A percentile compares a stretch with the other conserved stretches of the same genome.
phyloP scores from a whole-genome alignment of 1,140 invertebrate species.

The Diabrotica undecimpunctata region DNA sequence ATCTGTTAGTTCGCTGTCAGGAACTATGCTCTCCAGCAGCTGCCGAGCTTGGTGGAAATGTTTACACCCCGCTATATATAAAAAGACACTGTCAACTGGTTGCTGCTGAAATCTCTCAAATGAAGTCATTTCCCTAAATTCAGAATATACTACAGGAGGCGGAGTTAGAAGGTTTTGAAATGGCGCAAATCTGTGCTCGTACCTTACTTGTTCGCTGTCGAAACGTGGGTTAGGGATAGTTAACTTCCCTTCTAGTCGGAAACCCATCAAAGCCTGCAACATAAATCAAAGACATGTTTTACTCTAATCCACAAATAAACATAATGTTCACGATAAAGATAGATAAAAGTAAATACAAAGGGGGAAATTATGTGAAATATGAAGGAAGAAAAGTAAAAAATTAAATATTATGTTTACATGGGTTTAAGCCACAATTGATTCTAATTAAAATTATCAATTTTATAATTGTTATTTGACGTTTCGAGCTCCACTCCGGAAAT shows the following conservation, averaged over 20 bases:
- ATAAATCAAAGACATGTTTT: background rate
- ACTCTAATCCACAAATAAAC: too few relatives aligned
- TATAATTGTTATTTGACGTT: too few relatives aligned
- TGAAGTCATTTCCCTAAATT: conserved; percentile 54
- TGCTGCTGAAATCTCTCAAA: conserved; percentile 51
- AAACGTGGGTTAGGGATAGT: conserved; percentile 80
- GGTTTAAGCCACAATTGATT: too few relatives aligned
- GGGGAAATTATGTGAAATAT: too few relatives aligned
- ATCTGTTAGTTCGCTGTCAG: conserved; percentile 71
- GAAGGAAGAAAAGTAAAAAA: too few relatives aligned
- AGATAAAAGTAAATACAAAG: too few relatives aligned
- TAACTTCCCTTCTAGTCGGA: conserved; percentile 67
- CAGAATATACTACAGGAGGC: conserved; percentile 63
- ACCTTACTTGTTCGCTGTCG: conserved; percentile 90
- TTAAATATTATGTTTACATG: too few relatives aligned
- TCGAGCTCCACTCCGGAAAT: too few relatives aligned
- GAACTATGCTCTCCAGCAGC: conserved; percentile 76
- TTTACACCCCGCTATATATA: conserved; percentile 81
- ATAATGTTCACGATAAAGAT: background rate
- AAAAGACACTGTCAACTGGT: conserved; percentile 47
- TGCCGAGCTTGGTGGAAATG: conserved; percentile 88
- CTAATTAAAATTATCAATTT: too few relatives aligned
- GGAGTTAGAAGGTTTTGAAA: conserved; percentile 84
- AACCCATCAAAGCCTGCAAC: conserved; percentile 67
- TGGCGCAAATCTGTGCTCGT: conserved; percentile 89